Evolutionary conservation across 1,140 invertebrate species (phyloP).

Genomic region (Trissolcus basalis): DNA sequence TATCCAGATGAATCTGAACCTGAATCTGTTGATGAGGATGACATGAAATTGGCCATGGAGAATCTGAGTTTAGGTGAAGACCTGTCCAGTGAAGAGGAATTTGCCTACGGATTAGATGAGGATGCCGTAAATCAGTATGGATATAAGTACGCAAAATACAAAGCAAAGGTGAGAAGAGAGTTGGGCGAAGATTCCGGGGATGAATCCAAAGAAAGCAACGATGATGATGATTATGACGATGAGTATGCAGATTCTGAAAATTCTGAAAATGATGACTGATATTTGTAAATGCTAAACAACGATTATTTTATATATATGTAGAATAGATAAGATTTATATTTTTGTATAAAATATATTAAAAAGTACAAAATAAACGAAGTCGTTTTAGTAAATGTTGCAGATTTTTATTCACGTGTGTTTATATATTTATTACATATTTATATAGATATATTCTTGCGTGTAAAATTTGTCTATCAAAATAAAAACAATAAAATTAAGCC

Average conservation of each 20-base stretch:
- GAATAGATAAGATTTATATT: too few relatives aligned
- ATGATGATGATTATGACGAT: slow-evolving; percentile 6
- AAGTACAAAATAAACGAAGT: slow-evolving; percentile 13
- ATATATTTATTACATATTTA: slow-evolving; percentile 74
- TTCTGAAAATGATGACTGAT: background rate
- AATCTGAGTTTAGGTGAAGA: slow-evolving; percentile 60
- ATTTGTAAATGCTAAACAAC: background rate
- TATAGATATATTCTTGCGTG: slow-evolving; percentile 70
- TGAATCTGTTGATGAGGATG: slow-evolving; percentile 65
- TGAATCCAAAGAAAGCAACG: slow-evolving; percentile 9
- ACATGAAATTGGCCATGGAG: slow-evolving; percentile 67
- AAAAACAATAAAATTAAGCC: slow-evolving; percentile 69
- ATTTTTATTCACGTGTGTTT: slow-evolving; percentile 70
- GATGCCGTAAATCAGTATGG: slow-evolving; percentile 76
- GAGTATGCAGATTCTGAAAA: too few relatives aligned
- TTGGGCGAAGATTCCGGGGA: slow-evolving; percentile 31
- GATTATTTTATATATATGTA: too few relatives aligned
- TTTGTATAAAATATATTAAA: too few relatives aligned
- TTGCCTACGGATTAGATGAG: slow-evolving; percentile 74
- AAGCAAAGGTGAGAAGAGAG: slow-evolving; percentile 69
- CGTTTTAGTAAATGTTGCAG: slow-evolving; percentile 62
- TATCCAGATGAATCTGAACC: slow-evolving; percentile 76
- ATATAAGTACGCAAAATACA: slow-evolving; percentile 78
- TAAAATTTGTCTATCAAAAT: slow-evolving; percentile 74
- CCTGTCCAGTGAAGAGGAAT: slow-evolving; percentile 71